Evolutionary conservation across 1,140 invertebrate genomes (phyloP).

Genomic region (Zophobas atratus): DNA sequence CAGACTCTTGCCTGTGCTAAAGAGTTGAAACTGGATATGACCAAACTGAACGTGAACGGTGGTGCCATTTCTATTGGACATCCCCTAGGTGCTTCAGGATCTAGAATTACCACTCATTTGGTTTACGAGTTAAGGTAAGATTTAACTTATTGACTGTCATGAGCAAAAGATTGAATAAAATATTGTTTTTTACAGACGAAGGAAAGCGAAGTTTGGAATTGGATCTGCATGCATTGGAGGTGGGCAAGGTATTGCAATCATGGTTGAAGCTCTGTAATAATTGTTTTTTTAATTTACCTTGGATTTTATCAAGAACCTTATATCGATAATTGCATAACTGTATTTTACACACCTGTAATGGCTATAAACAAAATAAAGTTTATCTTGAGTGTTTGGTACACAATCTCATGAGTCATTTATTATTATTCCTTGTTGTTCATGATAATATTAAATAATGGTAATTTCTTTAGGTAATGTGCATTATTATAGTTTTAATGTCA

Average conservation of each 20-base stretch:
- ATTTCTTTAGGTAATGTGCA: too few relatives aligned
- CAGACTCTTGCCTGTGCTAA: slow-evolving; percentile 91
- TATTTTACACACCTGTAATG: too few relatives aligned
- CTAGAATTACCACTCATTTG: slow-evolving; percentile 93
- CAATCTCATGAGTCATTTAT: too few relatives aligned
- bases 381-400: too few relatives aligned
- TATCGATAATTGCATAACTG: too few relatives aligned
- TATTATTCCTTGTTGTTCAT: too few relatives aligned
- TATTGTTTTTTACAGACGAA: slow-evolving; percentile 77
- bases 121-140: slow-evolving; percentile 91
- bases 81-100: slow-evolving; percentile 94
- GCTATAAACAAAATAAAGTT: too few relatives aligned
- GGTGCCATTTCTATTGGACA: slow-evolving; percentile 99
- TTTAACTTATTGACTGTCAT: slow-evolving; percentile 41
- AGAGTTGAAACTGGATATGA: slow-evolving; percentile 87
- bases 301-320: too few relatives aligned
- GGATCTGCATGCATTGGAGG: slow-evolving; percentile 99
- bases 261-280: slow-evolving; percentile 82
- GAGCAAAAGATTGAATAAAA: slow-evolving; percentile 13
- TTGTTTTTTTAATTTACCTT: too few relatives aligned
- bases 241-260: slow-evolving; percentile 96
- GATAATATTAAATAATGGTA: too few relatives aligned
- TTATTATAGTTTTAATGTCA: too few relatives aligned
- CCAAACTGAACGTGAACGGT: slow-evolving; percentile 95
- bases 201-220: slow-evolving; percentile 88